Conservation (phyloP, 2,113 vertebrate species). For the Mola mola region DNA sequence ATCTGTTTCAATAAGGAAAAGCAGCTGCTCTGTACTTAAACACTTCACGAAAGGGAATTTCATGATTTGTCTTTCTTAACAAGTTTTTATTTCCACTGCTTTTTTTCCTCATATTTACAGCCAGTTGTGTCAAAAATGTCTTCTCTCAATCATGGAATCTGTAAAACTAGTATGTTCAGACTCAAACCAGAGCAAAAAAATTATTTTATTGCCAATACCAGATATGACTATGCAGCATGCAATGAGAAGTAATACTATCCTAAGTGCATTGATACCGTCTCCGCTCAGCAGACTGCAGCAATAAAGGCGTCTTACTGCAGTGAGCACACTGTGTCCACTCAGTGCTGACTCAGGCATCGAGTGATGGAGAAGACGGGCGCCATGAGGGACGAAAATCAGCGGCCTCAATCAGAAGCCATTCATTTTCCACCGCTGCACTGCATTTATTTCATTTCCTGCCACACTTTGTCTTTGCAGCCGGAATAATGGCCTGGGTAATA, state of each 20-base stretch:
- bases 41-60: constrained; percentile 8
- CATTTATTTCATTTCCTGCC: constrained; percentile 81
- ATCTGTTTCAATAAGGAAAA: constrained; percentile 35
- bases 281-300: too few relatives aligned
- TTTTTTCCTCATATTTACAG: too few relatives aligned
- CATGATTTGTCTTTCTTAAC: constrained; percentile 9
- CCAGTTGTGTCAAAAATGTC: too few relatives aligned
- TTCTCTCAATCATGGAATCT: too few relatives aligned
- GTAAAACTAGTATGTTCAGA: too few relatives aligned
- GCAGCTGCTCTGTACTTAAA: constrained; percentile 19
- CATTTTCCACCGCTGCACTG: constrained; percentile 60
- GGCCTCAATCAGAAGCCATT: constrained; percentile 76
- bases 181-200: too few relatives aligned
- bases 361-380: constrained; percentile 68
- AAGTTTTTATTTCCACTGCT: too few relatives aligned
- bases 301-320: too few relatives aligned
- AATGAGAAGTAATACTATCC: too few relatives aligned
- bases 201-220: too few relatives aligned
- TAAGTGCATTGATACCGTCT: too few relatives aligned
- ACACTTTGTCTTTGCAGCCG: constrained; percentile 68
- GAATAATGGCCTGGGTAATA: constrained; percentile 75
- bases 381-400: constrained; percentile 61
- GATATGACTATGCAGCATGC: too few relatives aligned
- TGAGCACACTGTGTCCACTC: constrained; percentile 27
- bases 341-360: constrained; percentile 58